These are phyloP conservation scores for Drosophila tanythrix DNA, from an alignment of 2,888 invertebrate genomes.

Conservation along the genomic window DNA sequence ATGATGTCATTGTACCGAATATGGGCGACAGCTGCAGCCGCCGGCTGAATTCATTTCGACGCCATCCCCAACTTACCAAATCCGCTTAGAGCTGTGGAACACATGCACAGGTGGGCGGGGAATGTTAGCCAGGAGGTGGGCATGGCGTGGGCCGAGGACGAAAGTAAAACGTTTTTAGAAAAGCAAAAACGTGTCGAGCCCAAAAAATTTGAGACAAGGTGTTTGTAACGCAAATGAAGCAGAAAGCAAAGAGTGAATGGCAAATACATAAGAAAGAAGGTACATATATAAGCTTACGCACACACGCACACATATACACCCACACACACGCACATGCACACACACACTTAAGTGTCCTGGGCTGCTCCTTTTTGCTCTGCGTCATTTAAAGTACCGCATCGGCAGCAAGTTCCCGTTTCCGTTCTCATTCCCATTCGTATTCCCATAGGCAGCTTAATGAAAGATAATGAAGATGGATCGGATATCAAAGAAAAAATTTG, in stretches of 20 bases:
- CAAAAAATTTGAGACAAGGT: constrained; percentile 62
- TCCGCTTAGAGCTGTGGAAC: constrained; percentile 5
- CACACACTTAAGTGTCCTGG: constrained; percentile 10
- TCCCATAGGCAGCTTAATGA: constrained; percentile 51
- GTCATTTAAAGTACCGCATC: constrained; percentile 45
- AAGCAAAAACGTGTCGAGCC: constrained; percentile 73
- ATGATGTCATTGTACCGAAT: constrained; percentile 49
- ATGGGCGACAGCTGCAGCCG: constrained; percentile 63
- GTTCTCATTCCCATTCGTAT: constrained; percentile 1
- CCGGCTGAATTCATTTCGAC: constrained; percentile 52
- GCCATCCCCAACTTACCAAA: constrained; percentile 37
- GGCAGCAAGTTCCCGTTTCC: constrained; percentile 30
- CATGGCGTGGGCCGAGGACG: not conserved
- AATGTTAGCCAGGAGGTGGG: not conserved
- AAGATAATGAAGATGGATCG: constrained; percentile 76
- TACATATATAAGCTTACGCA: constrained; percentile 20
- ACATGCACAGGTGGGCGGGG: not conserved
- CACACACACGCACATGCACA: constrained; percentile 10
- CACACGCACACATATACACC: not conserved
- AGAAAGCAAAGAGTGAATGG: constrained; percentile 45
- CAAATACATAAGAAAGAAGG: constrained; percentile 42
- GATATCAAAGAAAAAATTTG: constrained; percentile 51
- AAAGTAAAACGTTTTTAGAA: constrained; percentile 46
- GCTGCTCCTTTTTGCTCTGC: constrained; percentile 39
- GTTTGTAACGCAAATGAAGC: constrained; percentile 65